These are phyloP conservation scores for Saxicola maurus DNA, from an alignment of 2,797 vertebrate species.

Conservation along the genomic window DNA sequence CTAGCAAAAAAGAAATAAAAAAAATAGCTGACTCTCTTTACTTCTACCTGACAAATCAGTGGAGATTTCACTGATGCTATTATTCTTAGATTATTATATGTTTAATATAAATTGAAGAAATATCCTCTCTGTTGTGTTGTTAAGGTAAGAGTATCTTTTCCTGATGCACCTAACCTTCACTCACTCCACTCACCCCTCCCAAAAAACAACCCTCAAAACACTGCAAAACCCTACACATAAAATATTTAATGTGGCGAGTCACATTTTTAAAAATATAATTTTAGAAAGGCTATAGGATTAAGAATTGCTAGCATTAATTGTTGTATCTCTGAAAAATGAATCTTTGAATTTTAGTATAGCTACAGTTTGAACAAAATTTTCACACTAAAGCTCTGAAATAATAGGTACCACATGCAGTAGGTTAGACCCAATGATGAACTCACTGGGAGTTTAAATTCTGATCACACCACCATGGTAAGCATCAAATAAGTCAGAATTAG, in stretches of 20 bases:
- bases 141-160: background rate
- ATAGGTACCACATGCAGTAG: background rate
- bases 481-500: background rate
- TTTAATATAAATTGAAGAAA: background rate
- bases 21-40: background rate
- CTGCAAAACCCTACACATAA: background rate
- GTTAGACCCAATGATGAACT: background rate
- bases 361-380: background rate
- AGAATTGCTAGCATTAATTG: background rate
- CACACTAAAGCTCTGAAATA: background rate
- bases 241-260: background rate
- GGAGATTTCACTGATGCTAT: background rate
- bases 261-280: background rate
- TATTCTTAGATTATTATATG: background rate
- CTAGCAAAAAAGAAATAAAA: background rate
- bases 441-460: background rate
- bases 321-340: background rate
- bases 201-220: background rate
- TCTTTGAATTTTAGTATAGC: background rate
- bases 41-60: background rate
- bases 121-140: background rate
- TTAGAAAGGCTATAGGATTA: background rate
- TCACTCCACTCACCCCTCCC: fast-evolving
- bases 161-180: background rate
- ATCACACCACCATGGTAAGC: background rate